Percentiles rank a stretch among this genome's conserved stretches.
These are phyloP conservation scores for Sinocyclocheilus anshuiensis DNA, from an alignment of 2,113 vertebrate genomes.

Conservation along the genomic window DNA sequence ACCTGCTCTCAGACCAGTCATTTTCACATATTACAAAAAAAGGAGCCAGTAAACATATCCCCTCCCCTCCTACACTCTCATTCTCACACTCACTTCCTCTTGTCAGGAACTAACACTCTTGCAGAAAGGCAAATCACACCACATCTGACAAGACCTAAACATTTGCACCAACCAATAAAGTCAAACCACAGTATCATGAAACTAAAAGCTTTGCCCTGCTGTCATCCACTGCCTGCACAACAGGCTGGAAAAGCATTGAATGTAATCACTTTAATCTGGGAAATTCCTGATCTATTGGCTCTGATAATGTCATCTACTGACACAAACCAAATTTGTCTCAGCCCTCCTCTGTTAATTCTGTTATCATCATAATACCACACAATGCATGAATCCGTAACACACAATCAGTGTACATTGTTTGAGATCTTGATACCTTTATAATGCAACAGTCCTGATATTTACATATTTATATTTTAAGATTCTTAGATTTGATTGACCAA, in stretches of 20 bases:
- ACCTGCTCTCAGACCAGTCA: slow-evolving; percentile 50
- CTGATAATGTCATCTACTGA: slow-evolving; percentile 11
- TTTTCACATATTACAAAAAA: slow-evolving; percentile 45
- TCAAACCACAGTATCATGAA: neutral
- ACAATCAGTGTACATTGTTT: neutral
- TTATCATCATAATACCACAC: neutral
- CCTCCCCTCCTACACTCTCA: neutral
- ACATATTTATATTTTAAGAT: no score
- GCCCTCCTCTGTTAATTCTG: slow-evolving; percentile 8
- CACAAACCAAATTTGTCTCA: slow-evolving; percentile 22
- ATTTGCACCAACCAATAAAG: neutral
- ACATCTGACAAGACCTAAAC: slow-evolving; percentile 9
- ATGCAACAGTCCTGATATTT: no score
- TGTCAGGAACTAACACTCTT: neutral
- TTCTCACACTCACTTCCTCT: neutral
- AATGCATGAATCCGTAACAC: neutral
- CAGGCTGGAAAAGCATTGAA: slow-evolving; percentile 7
- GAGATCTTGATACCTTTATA: neutral
- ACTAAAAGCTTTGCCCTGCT: neutral
- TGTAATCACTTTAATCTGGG: slow-evolving; percentile 29
- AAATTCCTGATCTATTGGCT: slow-evolving; percentile 12
- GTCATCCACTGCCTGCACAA: neutral
- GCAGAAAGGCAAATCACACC: neutral
- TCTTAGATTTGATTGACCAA: no score
- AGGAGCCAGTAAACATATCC: slow-evolving; percentile 31